Base-by-base conservation (phyloP, 1,140 invertebrate genomes). In the Procambarus clarkii region DNA sequence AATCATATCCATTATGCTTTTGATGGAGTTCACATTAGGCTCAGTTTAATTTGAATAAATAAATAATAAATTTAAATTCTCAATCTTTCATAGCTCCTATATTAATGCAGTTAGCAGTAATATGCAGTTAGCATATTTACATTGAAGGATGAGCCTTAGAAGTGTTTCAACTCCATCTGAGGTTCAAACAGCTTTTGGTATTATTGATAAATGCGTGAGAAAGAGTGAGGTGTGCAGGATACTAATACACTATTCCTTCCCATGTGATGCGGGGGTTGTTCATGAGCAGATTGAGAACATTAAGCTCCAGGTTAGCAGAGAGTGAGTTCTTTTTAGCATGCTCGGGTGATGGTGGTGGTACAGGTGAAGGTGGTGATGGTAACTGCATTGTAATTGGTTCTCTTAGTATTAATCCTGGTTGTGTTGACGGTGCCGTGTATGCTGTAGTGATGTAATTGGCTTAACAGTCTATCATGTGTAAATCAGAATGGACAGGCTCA, bases 261-360 rank as follows among this genome's bases (percentile, higher is more conserved):
- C 83, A 86, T 86, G 64, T 77, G 88, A 91, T 84, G 88, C 88
- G 81, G 81, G 74, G 79, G 74, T 90, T 82, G 88, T 58, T 91
- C 88, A 91, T 80, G 77, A 79, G 90, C 90, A 91, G 90, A 91
- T 91, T 91, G 90, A 91, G 90, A 91, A 91, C 83, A 91, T 91
- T 80, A 86, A 86, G 83, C 77, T 86, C 13, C 90, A 91, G 90
- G 90, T 91, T 86, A 91, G 90, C 83, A 84, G 80, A 85, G 84
- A 80, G 90, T 71, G 83, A 86, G 84, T 86, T 91, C 78, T 71
- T 81, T 91, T 86, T 91, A 86, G 90, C 90, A 91, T 91, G 90
- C 88, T 64, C 79, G 81, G 83, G 81, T 50, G 48, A 82, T n/a
- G 48, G 60, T 84, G 81, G 24, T 88, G 86, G 69, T 71, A 78